Percentiles rank a stretch among this genome's conserved stretches.
These are phyloP conservation scores for Echeneis naucrates DNA, from an alignment of 2,797 vertebrate genomes.

Conservation along the genomic window DNA sequence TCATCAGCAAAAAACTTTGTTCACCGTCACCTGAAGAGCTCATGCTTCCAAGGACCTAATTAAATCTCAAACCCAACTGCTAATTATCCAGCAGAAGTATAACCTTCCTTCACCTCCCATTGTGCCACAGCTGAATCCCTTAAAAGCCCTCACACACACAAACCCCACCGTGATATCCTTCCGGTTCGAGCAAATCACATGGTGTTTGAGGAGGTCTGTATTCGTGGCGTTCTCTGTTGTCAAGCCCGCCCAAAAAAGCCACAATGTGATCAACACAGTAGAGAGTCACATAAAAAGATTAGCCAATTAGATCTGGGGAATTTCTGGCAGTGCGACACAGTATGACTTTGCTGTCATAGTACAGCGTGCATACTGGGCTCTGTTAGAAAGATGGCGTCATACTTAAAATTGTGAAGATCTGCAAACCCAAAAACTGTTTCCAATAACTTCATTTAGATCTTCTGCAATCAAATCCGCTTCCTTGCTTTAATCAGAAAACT, in stretches of 20 bases:
- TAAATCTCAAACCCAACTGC: constrained; percentile 62
- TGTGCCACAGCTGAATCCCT: constrained; percentile 17
- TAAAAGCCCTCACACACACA: constrained; percentile 10
- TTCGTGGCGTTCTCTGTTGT: constrained; percentile 21
- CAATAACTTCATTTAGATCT: too few species aligned
- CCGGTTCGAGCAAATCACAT: constrained; percentile 27
- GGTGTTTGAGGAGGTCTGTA: constrained; percentile 27
- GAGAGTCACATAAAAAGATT: constrained; percentile 36
- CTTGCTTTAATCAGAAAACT: neutral
- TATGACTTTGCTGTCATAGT: neutral
- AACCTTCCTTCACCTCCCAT: constrained; percentile 48
- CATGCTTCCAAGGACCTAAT: constrained; percentile 52
- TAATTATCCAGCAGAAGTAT: constrained; percentile 53
- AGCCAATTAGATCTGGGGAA: constrained; percentile 20
- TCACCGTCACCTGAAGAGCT: constrained; percentile 48
- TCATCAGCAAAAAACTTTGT: constrained; percentile 45
- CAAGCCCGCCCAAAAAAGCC: constrained; percentile 43
- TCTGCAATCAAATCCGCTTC: neutral
- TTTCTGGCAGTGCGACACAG: neutral
- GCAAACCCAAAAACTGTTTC: neutral
- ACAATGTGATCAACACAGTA: constrained; percentile 47
- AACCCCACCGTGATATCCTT: constrained; percentile 4
- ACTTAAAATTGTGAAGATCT: neutral
- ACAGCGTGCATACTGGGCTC: neutral
- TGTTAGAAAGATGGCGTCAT: neutral